These are phyloP conservation scores for Hyppa rectilinea DNA, from an alignment of 2,888 invertebrate species.

Conservation along the genomic window DNA sequence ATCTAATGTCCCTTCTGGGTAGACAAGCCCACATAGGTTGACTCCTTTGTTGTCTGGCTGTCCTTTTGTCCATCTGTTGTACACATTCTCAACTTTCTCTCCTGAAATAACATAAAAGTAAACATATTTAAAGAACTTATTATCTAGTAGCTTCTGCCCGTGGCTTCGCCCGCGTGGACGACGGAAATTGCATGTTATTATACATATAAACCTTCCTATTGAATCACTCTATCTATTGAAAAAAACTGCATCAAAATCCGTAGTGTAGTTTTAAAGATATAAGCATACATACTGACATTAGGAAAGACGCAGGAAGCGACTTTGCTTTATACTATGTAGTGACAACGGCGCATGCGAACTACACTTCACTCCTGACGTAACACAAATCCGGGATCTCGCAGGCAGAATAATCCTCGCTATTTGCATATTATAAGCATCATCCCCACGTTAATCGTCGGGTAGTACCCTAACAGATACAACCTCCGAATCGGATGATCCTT, in stretches of 20 bases:
- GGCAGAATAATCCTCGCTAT: neutral
- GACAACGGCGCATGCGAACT: neutral
- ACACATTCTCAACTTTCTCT: neutral
- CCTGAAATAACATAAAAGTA: constrained; percentile 11
- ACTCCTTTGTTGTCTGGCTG: constrained; percentile 6
- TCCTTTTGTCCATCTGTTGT: neutral
- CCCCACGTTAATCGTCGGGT: neutral
- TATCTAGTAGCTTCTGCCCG: neutral
- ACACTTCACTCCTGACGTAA: neutral
- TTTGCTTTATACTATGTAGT: too few relatives aligned
- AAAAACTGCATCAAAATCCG: too few relatives aligned
- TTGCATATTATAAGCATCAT: neutral
- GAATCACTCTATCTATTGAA: too few relatives aligned
- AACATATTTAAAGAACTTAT: neutral
- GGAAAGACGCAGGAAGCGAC: too few relatives aligned
- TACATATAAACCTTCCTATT: too few relatives aligned
- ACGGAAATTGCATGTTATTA: too few relatives aligned
- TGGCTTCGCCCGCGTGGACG: too few relatives aligned
- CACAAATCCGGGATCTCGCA: neutral
- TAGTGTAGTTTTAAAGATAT: too few relatives aligned
- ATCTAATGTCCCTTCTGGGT: constrained; percentile 6
- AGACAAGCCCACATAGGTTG: constrained; percentile 1
- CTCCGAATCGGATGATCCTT: neutral
- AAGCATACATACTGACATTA: too few relatives aligned
- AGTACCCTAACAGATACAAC: neutral